phyloP scores from a whole-genome alignment of 1,140 invertebrate species.

The Brachionus rubens region DNA sequence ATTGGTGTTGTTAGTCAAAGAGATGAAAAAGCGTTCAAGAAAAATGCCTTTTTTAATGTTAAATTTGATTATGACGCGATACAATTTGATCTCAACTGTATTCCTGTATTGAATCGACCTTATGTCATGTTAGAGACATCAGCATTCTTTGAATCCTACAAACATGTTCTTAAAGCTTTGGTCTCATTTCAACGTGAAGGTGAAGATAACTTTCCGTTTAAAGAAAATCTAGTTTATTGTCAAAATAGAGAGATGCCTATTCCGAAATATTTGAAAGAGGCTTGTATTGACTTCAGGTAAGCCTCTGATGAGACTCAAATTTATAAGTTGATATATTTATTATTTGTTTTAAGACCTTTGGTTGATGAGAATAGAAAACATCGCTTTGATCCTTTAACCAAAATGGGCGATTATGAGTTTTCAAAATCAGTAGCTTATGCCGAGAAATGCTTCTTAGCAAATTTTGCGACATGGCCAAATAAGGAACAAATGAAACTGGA shows the following conservation, averaged over 20 bases:
- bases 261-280: constrained; percentile 35
- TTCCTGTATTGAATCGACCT: background rate
- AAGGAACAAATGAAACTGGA: constrained; percentile 52
- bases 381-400: background rate
- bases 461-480: constrained; percentile 51
- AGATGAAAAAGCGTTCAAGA: constrained; percentile 1
- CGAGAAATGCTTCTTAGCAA: background rate
- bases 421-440: too few relatives aligned
- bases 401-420: too few relatives aligned
- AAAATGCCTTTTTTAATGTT: constrained; percentile 3
- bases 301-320: background rate
- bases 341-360: background rate
- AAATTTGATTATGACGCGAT: constrained; percentile 10
- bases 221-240: constrained; percentile 51
- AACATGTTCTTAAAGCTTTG: constrained; percentile 59
- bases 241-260: constrained; percentile 37
- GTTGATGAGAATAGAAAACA: background rate
- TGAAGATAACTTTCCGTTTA: constrained; percentile 54
- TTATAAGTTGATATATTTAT: too few relatives aligned
- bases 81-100: background rate
- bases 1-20: constrained; percentile 17
- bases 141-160: constrained; percentile 63
- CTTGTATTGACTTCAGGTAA: background rate
- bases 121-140: constrained; percentile 60
- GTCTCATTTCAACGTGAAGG: constrained; percentile 3